These are phyloP conservation scores for Leuciscus idus DNA, from an alignment of 2,113 vertebrate species.

Conservation along the genomic window DNA sequence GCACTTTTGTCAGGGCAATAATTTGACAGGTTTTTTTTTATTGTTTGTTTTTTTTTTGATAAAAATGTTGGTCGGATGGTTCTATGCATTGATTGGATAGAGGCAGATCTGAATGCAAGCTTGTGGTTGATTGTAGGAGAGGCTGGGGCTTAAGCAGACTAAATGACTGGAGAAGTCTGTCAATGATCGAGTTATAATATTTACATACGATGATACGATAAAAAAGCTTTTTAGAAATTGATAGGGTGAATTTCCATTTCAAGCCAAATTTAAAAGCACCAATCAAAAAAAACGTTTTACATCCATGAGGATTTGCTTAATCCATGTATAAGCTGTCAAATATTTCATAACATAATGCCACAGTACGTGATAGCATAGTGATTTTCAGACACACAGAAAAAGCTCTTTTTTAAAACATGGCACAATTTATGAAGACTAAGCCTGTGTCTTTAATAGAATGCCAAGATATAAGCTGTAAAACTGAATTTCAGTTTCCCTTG, in stretches of 20 bases:
- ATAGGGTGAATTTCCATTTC: neutral
- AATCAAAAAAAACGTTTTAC: neutral
- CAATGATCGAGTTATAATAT: neutral
- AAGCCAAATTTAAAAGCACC: neutral
- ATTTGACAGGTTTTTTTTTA: too few species aligned
- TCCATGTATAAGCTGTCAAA: neutral
- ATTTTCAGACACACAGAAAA: neutral
- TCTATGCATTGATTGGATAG: too few species aligned
- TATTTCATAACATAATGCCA: neutral
- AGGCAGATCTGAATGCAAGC: too few species aligned
- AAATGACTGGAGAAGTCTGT: neutral
- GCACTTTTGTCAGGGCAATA: too few species aligned
- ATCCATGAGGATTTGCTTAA: neutral
- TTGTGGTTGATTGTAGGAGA: too few species aligned
- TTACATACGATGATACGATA: neutral
- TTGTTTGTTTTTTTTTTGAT: too few species aligned
- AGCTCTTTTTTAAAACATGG: neutral
- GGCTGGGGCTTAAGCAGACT: neutral
- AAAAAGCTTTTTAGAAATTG: too few species aligned
- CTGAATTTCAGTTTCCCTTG: neutral
- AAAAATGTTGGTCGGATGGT: too few species aligned
- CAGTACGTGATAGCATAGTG: neutral
- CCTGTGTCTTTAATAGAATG: neutral
- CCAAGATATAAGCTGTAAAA: neutral
- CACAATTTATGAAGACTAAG: neutral